Base-by-base conservation (phyloP, 2,888 invertebrate species). In the Yponomeuta evonymella region DNA sequence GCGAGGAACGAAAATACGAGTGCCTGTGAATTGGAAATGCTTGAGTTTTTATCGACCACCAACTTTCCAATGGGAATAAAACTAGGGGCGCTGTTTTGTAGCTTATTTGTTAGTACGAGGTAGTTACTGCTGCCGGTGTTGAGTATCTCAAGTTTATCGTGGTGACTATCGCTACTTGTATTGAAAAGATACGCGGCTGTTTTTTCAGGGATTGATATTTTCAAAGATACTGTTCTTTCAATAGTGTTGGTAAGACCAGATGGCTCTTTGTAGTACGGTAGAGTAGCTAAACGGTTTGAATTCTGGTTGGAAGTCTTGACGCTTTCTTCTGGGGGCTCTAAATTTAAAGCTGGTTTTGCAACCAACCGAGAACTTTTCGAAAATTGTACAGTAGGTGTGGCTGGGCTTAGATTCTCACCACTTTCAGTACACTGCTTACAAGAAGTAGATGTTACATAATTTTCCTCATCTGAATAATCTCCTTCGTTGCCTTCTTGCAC, bases 21-120 rank as follows among this genome's bases (percentile, higher is more conserved):
- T 73, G 88, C 90, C 88, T 91, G 91, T 83, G 92, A 90, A 91
- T 87, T 81, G 82, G 90, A 91, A 87, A 89, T 77, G 74, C 86
- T 87, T 70, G 83, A 77, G 74, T 82, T 82, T 83, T 88, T 86
- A 82, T 84, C 83, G 73, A 80, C 80, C 48, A 83, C 80, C 69
- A 89, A 74, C 79, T 85, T 89, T 9, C 87, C 90, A n/a, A 91
- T 82, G 0, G 90, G 88, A 71, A 88, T 85, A 70, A 86, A 84
- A 72, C 78, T 85, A 15, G 81, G 79, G 67, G 67, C 65, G 12
- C 76, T 77, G 72, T 67, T 72, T 81, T 81, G 78, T 74, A 80
- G 69, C 68, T 87, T 84, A 73, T 91, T 90, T 71, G 86, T 84
- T 69, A 91, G 75, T 63, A 91, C 86, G 72, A 90, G 83, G 73